phyloP scores from a whole-genome alignment of 2,797 vertebrate species.

The Anisognathus igniventris region DNA sequence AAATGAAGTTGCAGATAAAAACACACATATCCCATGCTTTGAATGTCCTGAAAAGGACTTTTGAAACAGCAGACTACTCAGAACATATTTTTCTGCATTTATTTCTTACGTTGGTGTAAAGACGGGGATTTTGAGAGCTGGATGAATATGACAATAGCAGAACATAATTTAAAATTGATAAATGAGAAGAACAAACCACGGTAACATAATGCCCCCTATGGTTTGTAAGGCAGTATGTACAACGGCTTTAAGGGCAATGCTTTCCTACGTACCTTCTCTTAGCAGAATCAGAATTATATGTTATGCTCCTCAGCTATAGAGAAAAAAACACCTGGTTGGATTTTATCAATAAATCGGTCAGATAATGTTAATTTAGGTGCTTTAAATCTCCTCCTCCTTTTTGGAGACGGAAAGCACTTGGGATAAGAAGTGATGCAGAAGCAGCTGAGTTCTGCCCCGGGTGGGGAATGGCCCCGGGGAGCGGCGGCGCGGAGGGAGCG shows the following conservation, averaged over 20 bases:
- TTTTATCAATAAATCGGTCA: not conserved
- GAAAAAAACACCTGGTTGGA: not conserved
- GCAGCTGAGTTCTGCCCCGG: not conserved
- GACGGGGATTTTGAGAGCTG: not conserved
- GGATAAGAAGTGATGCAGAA: not conserved
- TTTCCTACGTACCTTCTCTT: not conserved
- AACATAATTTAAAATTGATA: not conserved
- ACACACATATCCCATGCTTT: not conserved
- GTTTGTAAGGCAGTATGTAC: slow-evolving; percentile 12
- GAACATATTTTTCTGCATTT: not conserved
- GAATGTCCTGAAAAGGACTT: not conserved
- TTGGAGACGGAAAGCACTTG: not conserved
- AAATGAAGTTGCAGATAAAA: not conserved
- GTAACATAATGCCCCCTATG: slow-evolving; percentile 60
- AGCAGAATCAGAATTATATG: not conserved
- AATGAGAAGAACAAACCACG: slow-evolving; percentile 13
- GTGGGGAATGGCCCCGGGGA: not conserved
- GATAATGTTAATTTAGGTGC: not conserved
- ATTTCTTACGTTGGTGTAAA: not conserved
- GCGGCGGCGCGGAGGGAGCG: not conserved
- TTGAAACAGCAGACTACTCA: not conserved
- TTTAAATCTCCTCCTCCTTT: not conserved
- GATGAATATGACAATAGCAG: not conserved
- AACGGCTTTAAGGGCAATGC: not conserved
- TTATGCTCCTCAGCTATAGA: not conserved